Conservation (phyloP, 2,888 invertebrate species). For the Heterodera filipjevi region DNA sequence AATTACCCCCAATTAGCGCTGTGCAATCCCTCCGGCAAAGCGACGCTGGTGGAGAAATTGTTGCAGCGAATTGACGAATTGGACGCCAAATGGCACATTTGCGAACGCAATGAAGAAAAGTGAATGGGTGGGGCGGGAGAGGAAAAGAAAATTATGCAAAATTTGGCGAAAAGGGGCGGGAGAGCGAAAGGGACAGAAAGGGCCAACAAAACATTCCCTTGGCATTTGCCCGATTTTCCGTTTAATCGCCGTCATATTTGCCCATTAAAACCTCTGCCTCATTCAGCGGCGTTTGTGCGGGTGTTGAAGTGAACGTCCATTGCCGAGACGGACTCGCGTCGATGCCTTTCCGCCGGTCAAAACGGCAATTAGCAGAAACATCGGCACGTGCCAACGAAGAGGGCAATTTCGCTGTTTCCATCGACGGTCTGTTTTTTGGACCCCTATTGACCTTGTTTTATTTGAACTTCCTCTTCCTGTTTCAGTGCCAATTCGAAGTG, state of each 20-base stretch:
- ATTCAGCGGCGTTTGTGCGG: conserved; percentile 12
- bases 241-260: neutral
- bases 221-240: neutral
- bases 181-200: neutral
- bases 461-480: neutral
- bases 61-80: conserved; percentile 84
- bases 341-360: conserved; percentile 12
- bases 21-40: conserved; percentile 84
- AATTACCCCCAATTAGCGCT: conserved; percentile 93
- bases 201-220: neutral
- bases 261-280: neutral
- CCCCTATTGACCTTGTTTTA: neutral
- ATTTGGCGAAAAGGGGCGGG: neutral
- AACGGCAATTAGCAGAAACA: conserved; percentile 13
- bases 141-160: conserved; percentile 8
- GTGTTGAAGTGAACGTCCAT: conserved; percentile 17
- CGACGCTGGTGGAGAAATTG: conserved; percentile 75
- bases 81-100: conserved; percentile 95
- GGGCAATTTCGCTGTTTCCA: conserved; percentile 17
- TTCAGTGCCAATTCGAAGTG: conserved; percentile 8
- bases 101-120: conserved; percentile 68
- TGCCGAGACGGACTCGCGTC: conserved; percentile 13
- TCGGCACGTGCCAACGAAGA: neutral
- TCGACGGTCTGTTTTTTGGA: conserved; percentile 15
- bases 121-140: neutral